Conservation (phyloP, 2,888 invertebrate species). For the Pardosa pseudoannulata region DNA sequence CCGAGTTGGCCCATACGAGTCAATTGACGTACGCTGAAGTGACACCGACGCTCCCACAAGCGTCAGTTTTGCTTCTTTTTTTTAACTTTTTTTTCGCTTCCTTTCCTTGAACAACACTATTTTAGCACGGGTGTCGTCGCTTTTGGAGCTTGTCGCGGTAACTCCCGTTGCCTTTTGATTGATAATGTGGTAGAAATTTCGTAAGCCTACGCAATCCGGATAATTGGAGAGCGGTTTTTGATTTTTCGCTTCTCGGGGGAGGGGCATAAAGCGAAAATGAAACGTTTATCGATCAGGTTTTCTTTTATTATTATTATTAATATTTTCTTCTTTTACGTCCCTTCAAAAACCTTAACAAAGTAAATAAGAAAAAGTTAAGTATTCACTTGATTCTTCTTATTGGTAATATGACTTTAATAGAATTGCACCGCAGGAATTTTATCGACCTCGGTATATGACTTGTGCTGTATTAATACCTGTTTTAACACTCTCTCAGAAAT, state of each 20-base stretch:
- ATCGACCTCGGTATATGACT: too few species aligned
- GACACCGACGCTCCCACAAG: slow-evolving; percentile 35
- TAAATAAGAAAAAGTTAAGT: too few species aligned
- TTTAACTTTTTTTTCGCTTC: too few species aligned
- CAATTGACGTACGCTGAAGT: slow-evolving; percentile 6
- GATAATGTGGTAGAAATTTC: slow-evolving; percentile 54
- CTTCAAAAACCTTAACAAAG: too few species aligned
- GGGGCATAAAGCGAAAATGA: background rate
- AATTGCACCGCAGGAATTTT: too few species aligned
- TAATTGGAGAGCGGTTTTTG: slow-evolving; percentile 33
- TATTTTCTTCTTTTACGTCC: too few species aligned
- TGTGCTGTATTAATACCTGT: too few species aligned
- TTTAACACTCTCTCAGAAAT: too few species aligned
- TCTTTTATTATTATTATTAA: too few species aligned
- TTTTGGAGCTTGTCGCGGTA: slow-evolving; percentile 37
- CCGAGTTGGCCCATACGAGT: background rate
- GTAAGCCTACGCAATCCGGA: slow-evolving; percentile 56
- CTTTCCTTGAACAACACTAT: background rate
- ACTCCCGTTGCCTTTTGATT: slow-evolving; percentile 48
- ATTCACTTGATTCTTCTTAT: too few species aligned
- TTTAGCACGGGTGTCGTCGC: slow-evolving; percentile 57
- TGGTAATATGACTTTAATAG: too few species aligned
- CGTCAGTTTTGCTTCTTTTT: background rate
- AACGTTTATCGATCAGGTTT: background rate
- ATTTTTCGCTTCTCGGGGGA: background rate